Percentiles rank a stretch among this genome's conserved stretches.
phyloP scores from a whole-genome alignment of 2,888 invertebrate species.

The Endomychus coccineus region DNA sequence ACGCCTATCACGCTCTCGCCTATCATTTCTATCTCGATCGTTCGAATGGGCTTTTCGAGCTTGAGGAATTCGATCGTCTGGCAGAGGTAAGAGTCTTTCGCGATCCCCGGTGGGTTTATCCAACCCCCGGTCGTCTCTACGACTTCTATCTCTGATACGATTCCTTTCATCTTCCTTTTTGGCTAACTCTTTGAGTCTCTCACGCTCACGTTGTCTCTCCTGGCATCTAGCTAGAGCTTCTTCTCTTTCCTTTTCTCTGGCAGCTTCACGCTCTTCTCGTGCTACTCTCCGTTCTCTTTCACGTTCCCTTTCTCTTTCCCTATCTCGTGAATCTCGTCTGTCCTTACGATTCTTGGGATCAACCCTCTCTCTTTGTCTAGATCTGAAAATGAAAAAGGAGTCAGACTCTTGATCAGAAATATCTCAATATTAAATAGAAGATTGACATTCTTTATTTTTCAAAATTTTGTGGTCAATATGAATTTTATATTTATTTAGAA shows the following conservation, averaged over 20 bases:
- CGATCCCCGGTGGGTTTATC: slow-evolving; percentile 52
- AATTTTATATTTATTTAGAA: too few relatives aligned
- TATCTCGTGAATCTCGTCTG: slow-evolving; percentile 52
- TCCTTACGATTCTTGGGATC: slow-evolving; percentile 27
- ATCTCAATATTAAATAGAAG: too few relatives aligned
- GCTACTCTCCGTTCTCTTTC: slow-evolving; percentile 46
- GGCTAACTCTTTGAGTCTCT: slow-evolving; percentile 44
- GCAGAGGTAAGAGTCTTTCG: slow-evolving; percentile 56
- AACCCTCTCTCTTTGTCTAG: slow-evolving; percentile 36
- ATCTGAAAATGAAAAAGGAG: slow-evolving; percentile 23
- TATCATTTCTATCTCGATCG: slow-evolving; percentile 47
- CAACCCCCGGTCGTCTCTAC: slow-evolving; percentile 51
- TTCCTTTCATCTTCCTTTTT: slow-evolving; percentile 51
- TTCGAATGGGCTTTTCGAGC: slow-evolving; percentile 37
- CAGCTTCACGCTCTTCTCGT: slow-evolving; percentile 51
- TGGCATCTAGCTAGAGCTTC: slow-evolving; percentile 59
- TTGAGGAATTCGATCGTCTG: slow-evolving; percentile 54
- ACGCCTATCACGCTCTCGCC: slow-evolving; percentile 42
- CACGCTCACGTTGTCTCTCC: slow-evolving; percentile 50
- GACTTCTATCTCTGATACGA: slow-evolving; percentile 43
- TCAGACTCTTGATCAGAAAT: too few relatives aligned
- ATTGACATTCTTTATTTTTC: too few relatives aligned
- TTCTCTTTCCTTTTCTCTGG: slow-evolving; percentile 54
- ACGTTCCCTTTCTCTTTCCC: slow-evolving; percentile 53
- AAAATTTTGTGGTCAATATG: too few relatives aligned